Evolutionary conservation across 2,888 invertebrate genomes (phyloP), one percentile per base, ranked within the genome.

Genomic region (Cylindroiulus punctatus): DNA sequence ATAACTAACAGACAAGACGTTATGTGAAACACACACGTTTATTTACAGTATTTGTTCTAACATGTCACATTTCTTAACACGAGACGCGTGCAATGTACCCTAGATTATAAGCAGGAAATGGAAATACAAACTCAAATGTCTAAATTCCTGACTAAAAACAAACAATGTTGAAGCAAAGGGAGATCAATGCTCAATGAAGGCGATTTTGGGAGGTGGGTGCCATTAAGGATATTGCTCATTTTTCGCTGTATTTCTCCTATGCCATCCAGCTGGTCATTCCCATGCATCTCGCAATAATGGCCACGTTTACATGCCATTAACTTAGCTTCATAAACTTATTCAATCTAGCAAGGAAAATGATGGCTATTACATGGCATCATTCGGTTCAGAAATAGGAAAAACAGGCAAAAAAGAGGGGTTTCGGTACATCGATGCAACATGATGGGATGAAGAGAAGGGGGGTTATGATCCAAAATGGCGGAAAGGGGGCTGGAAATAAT

Each of bases 291-390:
- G 81, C 81, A 81, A 81, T 81, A 81, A 81, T 81, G 81, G 81
- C 81, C 40, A 81, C 81, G 81, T 81, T 81, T 81, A 81, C 81
- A 81, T 81, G 81, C 81, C 81, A 81, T 81, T 81, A 81, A 81
- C 81, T 81, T 81, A 81, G 81, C 81, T 81, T 81, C 81, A 81
- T 81, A 81, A 81, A 81, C 81, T 81, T 81, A 81, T 81, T 81
- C 81, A 81, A 81, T 81, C 81, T 81, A 81, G 81, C 81, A 81
- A 81, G 81, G 81, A 81, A 81, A 81, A 81, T 81, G 81, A 81
- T 81, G 81, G 81, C 81, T n/a, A 81, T 81, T 81, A 81, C 81
- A 36, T 81, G 81, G 81, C 81, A 81, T 81, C 81, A 81, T 81
- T 81, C 81, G 81, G 40, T 40, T 81, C 81, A 32, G 40, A 81